Conservation (phyloP, 1,140 invertebrate genomes). For the Tribolium madens region DNA sequence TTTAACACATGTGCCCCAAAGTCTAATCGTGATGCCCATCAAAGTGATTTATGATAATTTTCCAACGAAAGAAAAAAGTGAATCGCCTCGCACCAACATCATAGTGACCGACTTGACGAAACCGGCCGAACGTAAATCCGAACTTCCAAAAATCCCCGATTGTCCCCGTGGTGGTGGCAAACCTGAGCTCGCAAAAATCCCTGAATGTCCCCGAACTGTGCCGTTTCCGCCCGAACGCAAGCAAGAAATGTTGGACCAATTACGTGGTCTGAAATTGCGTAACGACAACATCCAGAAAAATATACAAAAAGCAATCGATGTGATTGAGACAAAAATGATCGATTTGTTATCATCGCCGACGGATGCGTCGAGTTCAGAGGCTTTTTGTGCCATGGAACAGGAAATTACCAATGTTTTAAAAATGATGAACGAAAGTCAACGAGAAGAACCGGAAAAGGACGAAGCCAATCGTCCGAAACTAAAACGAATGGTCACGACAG, state of each 20-base stretch:
- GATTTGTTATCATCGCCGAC: constrained; percentile 53
- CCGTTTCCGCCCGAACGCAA: constrained; percentile 2
- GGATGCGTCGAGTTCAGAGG: constrained; percentile 49
- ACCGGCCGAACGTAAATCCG: not conserved
- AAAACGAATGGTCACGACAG: not conserved
- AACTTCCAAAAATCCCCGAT: not conserved
- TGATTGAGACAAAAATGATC: constrained; percentile 60
- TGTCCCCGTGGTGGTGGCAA: not conserved
- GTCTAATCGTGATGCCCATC: constrained; percentile 49
- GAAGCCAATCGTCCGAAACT: not conserved
- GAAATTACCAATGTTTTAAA: constrained; percentile 58
- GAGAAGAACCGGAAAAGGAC: not conserved
- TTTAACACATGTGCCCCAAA: constrained; percentile 21
- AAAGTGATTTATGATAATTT: constrained; percentile 43
- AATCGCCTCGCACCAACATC: not conserved
- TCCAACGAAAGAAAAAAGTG: not conserved
- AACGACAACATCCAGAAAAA: constrained; percentile 55
- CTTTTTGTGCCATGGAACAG: constrained; percentile 59
- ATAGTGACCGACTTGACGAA: not conserved
- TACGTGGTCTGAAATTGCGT: constrained; percentile 47
- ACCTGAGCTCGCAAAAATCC: not conserved
- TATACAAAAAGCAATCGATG: constrained; percentile 59
- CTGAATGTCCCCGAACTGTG: too few species aligned
- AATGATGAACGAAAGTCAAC: constrained; percentile 35
- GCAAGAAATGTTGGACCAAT: constrained; percentile 51